Evolutionary conservation across 2,888 invertebrate species (phyloP).

Genomic region (Mongoloraphidia duomilia): DNA sequence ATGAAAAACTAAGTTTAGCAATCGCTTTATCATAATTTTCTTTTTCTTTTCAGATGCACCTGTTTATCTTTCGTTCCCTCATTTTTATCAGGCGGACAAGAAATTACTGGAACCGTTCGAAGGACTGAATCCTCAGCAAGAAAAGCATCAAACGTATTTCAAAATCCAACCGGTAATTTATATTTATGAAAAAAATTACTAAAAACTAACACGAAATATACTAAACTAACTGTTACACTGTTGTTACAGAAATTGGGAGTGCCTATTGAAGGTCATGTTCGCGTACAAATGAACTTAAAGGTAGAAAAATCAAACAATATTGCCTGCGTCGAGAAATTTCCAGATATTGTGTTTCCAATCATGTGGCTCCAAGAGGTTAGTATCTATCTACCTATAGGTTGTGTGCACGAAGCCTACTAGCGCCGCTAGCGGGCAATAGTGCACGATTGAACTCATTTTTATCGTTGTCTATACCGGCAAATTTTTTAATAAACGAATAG

Average conservation of each 20-base stretch:
- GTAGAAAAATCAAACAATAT: constrained; percentile 60
- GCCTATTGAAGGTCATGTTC: constrained; percentile 65
- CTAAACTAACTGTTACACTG: too few relatives aligned
- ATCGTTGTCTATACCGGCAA: too few relatives aligned
- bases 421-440: too few relatives aligned
- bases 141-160: constrained; percentile 62
- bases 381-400: background rate
- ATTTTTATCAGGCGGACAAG: constrained; percentile 72
- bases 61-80: constrained; percentile 77
- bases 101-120: constrained; percentile 49
- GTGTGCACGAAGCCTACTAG: too few relatives aligned
- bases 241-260: constrained; percentile 65
- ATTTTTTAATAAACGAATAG: too few relatives aligned
- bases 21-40: constrained; percentile 6
- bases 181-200: background rate
- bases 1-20: background rate
- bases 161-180: constrained; percentile 69
- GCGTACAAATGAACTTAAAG: constrained; percentile 69
- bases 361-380: constrained; percentile 80
- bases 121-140: constrained; percentile 52
- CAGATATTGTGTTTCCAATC: constrained; percentile 67
- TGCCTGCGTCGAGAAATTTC: constrained; percentile 57
- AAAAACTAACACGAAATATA: background rate
- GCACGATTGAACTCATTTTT: too few relatives aligned
- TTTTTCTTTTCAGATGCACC: constrained; percentile 53